Conservation (phyloP, 2,888 invertebrate species). For the Drosophila suboccidentalis region DNA sequence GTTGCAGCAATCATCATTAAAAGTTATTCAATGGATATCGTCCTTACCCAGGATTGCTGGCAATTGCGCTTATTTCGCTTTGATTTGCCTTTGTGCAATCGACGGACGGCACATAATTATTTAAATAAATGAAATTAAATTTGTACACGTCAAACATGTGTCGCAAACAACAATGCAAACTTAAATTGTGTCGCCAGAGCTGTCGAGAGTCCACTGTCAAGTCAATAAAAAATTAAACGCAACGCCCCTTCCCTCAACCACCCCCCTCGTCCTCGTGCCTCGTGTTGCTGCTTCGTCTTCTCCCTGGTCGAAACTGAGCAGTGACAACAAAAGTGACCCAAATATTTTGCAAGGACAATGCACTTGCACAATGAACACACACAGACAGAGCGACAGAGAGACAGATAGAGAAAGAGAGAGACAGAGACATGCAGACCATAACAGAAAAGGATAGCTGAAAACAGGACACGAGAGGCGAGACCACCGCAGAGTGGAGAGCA, state of each 20-base stretch:
- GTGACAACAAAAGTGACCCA: constrained; percentile 79
- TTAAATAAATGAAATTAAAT: constrained; percentile 82
- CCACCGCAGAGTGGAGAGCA: constrained; percentile 42
- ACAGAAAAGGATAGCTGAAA: constrained; percentile 30
- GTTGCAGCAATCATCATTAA: constrained; percentile 83
- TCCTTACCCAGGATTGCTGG: constrained; percentile 51
- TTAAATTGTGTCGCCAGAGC: constrained; percentile 68
- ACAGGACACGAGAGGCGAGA: constrained; percentile 35
- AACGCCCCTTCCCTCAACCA: not conserved
- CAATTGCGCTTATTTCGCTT: constrained; percentile 60
- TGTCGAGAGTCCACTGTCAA: constrained; percentile 59
- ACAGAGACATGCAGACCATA: constrained; percentile 18
- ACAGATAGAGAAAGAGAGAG: constrained; percentile 18
- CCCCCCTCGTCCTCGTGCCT: not conserved
- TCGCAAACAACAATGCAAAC: constrained; percentile 72
- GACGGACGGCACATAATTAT: constrained; percentile 70
- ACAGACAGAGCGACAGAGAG: constrained; percentile 21
- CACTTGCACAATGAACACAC: constrained; percentile 69
- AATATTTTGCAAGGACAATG: constrained; percentile 80
- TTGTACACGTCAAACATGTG: constrained; percentile 83
- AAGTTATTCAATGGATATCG: constrained; percentile 78
- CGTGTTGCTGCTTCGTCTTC: not conserved
- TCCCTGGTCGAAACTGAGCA: constrained; percentile 68
- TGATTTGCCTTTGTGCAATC: constrained; percentile 62
- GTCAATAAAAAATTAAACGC: constrained; percentile 76